These are phyloP conservation scores for Thera obeliscata DNA, from an alignment of 2,888 invertebrate species.

Conservation along the genomic window DNA sequence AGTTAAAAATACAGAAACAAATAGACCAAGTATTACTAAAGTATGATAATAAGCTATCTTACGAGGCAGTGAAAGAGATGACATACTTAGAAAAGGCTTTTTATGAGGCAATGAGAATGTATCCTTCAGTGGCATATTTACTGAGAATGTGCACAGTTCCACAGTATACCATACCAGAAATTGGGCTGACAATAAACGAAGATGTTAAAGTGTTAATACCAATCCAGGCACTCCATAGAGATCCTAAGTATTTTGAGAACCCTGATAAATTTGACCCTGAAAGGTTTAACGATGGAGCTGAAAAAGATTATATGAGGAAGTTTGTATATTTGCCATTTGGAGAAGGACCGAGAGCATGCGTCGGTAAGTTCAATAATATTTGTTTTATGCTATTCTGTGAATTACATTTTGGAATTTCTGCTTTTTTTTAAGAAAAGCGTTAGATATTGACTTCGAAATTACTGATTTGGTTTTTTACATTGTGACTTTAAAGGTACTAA, in stretches of 20 bases:
- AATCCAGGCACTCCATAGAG: slow-evolving; percentile 70
- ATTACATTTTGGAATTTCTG: neutral
- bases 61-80: slow-evolving; percentile 75
- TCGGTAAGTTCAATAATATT: slow-evolving; percentile 57
- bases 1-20: slow-evolving; percentile 72
- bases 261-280: slow-evolving; percentile 70
- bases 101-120: slow-evolving; percentile 73
- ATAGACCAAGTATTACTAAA: slow-evolving; percentile 68
- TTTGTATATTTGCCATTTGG: slow-evolving; percentile 72
- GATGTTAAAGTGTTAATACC: slow-evolving; percentile 68
- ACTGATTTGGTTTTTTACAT: no score
- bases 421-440: no score
- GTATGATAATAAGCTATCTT: slow-evolving; percentile 64
- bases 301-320: slow-evolving; percentile 58
- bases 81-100: slow-evolving; percentile 71
- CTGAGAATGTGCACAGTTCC: slow-evolving; percentile 66
- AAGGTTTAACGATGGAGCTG: slow-evolving; percentile 61
- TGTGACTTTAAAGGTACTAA: no score
- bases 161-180: slow-evolving; percentile 72
- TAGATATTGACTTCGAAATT: no score
- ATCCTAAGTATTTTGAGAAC: slow-evolving; percentile 67
- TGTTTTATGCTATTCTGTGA: neutral
- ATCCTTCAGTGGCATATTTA: slow-evolving; percentile 71
- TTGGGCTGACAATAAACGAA: slow-evolving; percentile 65
- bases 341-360: slow-evolving; percentile 73